Base-by-base conservation (phyloP, 2,888 invertebrate genomes). In the Bursaphelenchus okinawaensis region DNA sequence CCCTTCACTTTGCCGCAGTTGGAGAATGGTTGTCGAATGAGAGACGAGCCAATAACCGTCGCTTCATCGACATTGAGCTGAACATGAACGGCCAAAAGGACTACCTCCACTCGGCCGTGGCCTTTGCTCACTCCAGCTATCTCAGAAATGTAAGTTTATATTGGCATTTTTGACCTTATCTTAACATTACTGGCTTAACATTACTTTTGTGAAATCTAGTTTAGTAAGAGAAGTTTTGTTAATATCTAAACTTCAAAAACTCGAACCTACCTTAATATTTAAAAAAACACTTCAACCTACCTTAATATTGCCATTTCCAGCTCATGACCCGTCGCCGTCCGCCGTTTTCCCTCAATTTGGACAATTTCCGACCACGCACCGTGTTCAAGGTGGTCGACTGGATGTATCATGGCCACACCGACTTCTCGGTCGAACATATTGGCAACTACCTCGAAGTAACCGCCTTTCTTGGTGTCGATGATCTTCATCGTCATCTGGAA, bases 311-410 rank as follows among this genome's bases (percentile, higher is more conserved):
- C 40, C 6, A 40, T 40, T 40, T 40, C n/a, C 40, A 40, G 40
- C 12, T 1, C 16, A 9, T 28, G 19, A 22, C 4, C 7, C 26
- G 22, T 12, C 23, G 26, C 1, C 59, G 59, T 9, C n/a, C 59
- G 16, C 59, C 59, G 20, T 59, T 19, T 26, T 1, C 19, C 22
- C 2, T 59, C 50, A 31, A 62, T 27, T 22, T 62, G 55, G 24
- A 24, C 55, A 29, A 29, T 7, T 55, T 58, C 29, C 28, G 29
- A 19, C 19, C 20, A 8, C 6, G 12, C 16, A 27, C 62, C 2
- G 62, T 62, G 6, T 24, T 27, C 55, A 64, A 64, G 31, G 64
- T 61, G 16, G 31, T 64, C 29, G 64, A 64, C 31, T 64, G 59
- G 59, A 57, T 64, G 52, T 64, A 59, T 31, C 24, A 51, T 27